Base-by-base conservation (phyloP, 1,140 invertebrate species). In the Pteromalus puparum region DNA sequence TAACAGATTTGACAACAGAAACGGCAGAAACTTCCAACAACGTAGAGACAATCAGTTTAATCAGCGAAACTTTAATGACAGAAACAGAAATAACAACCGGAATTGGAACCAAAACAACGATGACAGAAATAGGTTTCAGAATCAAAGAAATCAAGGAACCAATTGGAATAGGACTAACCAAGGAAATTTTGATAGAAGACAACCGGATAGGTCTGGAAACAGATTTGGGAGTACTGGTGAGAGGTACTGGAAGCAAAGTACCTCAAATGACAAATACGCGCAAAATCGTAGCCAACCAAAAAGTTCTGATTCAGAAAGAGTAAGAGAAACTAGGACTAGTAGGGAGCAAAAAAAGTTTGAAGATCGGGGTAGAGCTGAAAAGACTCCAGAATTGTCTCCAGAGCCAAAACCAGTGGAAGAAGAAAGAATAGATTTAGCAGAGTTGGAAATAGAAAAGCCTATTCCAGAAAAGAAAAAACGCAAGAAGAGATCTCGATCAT, bases 1-100 rank as follows among this genome's bases (percentile, higher is more conserved):
- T 78, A 74, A 88, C 28, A 87, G 85, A 81, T 89, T 88, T 88
- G 87, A 89, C 28, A 87, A 90, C 67, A 89, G 87, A 82, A 90
- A 88, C 85, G 87, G 85, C 61, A 87, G 86, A 81, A 86, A 86
- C 53, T 79, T 75, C 46, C n/a, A 28, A 9, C 85, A 86, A 46
- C 68, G 70, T 0, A 83, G 85, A 76, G 85, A 86, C 21, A 86
- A 86, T 83, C 85, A 83, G 75, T 75, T 80, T 24, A 86, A 86
- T 83, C 85, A 85, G 26, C 72, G 84, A 61, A 68, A 70, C 1
- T 83, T 83, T 81, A 21, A 2, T 34, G 81, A 86, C 15, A 83
- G 81, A 82, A 87, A 85, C n/a, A 78, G 30, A 38, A 81, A 87
- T n/a, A 83, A 88, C 26, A 89, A 89, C 85, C 70, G 80, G 42